phyloP scores from a whole-genome alignment of 2,888 invertebrate species.

The Eristalis tenax region DNA sequence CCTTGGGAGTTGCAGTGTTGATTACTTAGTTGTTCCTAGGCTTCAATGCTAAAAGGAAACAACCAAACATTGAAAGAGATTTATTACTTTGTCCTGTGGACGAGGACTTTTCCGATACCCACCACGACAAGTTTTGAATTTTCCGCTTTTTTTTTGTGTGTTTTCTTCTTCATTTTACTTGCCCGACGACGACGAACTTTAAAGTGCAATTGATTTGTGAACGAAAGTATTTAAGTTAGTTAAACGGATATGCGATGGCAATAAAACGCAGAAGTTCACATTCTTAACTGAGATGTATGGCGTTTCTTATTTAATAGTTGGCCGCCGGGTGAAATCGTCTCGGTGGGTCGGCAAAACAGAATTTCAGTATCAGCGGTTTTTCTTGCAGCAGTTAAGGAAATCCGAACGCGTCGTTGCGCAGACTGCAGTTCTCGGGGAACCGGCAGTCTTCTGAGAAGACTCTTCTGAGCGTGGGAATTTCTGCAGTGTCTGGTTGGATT shows the following conservation, averaged over 20 bases:
- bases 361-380: constrained; percentile 27
- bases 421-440: too few species aligned
- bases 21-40: constrained; percentile 54
- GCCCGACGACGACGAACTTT: background rate
- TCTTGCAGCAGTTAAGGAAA: constrained; percentile 14
- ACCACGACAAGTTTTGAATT: background rate
- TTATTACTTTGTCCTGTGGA: constrained; percentile 35
- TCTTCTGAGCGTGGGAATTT: too few species aligned
- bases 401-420: background rate
- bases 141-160: background rate
- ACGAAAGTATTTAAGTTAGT: constrained; percentile 3
- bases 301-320: constrained; percentile 2
- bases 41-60: constrained; percentile 38
- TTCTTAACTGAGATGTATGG: background rate
- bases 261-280: constrained; percentile 25
- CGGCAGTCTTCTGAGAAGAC: too few species aligned
- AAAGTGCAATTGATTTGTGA: constrained; percentile 40
- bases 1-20: constrained; percentile 62
- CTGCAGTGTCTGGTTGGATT: too few species aligned
- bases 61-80: constrained; percentile 37
- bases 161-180: background rate
- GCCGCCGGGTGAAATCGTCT: background rate
- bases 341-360: background rate
- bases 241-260: constrained; percentile 13
- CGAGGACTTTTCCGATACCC: background rate